Evolutionary conservation across 64 coral and sea anemone species (phyloP), one percentile per base, ranked within the genome.

Genomic region (Anthopleura sola): DNA sequence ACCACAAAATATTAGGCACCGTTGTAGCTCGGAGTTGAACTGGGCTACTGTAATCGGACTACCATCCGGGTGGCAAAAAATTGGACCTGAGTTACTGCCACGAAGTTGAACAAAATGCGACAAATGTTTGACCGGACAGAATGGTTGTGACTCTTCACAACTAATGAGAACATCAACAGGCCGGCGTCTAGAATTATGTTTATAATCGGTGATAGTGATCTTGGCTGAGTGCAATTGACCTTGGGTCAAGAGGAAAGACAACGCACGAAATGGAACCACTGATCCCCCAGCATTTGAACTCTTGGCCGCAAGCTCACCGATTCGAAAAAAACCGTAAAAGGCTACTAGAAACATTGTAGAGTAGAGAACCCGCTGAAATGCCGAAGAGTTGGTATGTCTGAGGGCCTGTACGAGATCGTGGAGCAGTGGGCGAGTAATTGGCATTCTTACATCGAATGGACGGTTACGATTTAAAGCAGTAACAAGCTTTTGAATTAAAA

Each of bases 321-420:
- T 82, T 3, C 87, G 75, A 11, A 88, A 88, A 48, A 88, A 60
- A 14, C 75, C 87, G 29, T 88, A 88, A 40, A 88, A 85, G 16
- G 84, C 84, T 24, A 44, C 13, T 33, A 85, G 38, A 85, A 85
- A 76, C 85, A 75, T 86, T 20, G 85, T 15, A 10, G 37, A 24
- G 34, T 47, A 75, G 20, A 86, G 37, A 14, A 60, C 24, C 13
- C 85, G 85, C 40, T 86, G 85, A 14, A 24, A 74, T 39, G 60
- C 85, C 19, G 85, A 86, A 74, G 84, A 47, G 64, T 50, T 86
- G 20, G 85, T 86, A 49, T 36, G 64, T 36, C 18, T 26, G 20
- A 86, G 84, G 33, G 55, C 55, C 36, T 7, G 0, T 21, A 86
- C 64, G 34, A 86, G 64, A 2, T 37, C 19, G 14, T 60, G 64